These are phyloP conservation scores for Lanistes nyassanus DNA, from an alignment of 1,140 invertebrate genomes.

Conservation along the genomic window DNA sequence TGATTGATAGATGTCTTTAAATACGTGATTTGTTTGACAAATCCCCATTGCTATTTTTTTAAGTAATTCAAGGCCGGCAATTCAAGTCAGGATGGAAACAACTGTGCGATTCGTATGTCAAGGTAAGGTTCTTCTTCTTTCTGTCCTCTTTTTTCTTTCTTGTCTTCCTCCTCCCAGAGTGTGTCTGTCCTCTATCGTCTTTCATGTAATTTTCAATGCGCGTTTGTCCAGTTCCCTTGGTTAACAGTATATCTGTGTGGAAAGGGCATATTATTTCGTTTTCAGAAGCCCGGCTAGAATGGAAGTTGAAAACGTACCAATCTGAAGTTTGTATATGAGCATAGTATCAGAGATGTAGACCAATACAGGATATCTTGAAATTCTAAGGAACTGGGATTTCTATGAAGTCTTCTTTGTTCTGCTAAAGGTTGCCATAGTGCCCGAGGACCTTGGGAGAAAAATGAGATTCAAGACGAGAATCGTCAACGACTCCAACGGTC, in stretches of 20 bases:
- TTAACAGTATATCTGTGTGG: too few relatives aligned
- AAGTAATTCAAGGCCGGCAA: slow-evolving; percentile 52
- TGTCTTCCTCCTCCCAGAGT: too few relatives aligned
- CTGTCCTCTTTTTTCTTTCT: background rate
- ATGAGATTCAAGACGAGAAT: slow-evolving; percentile 68
- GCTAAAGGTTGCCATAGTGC: slow-evolving; percentile 53
- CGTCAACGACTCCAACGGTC: slow-evolving; percentile 66
- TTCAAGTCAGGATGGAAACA: slow-evolving; percentile 45
- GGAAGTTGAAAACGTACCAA: too few relatives aligned
- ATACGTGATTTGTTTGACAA: too few relatives aligned
- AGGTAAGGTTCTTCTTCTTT: slow-evolving; percentile 34
- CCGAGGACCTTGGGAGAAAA: slow-evolving; percentile 61
- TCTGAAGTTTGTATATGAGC: background rate
- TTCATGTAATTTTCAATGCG: too few relatives aligned
- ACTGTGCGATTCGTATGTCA: slow-evolving; percentile 50
- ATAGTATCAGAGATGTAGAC: background rate
- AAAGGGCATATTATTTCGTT: too few relatives aligned
- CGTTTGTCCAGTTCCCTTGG: too few relatives aligned
- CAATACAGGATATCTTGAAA: background rate
- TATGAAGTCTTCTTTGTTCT: slow-evolving; percentile 13
- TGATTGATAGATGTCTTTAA: too few relatives aligned
- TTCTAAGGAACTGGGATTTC: background rate
- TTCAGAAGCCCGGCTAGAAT: too few relatives aligned
- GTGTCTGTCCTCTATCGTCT: background rate
- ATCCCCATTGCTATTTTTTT: slow-evolving; percentile 27